A percentile compares a stretch with the other conserved stretches of the same genome.
These are phyloP conservation scores for Notodonta dromedarius DNA, from an alignment of 2,888 invertebrate genomes.

Conservation along the genomic window DNA sequence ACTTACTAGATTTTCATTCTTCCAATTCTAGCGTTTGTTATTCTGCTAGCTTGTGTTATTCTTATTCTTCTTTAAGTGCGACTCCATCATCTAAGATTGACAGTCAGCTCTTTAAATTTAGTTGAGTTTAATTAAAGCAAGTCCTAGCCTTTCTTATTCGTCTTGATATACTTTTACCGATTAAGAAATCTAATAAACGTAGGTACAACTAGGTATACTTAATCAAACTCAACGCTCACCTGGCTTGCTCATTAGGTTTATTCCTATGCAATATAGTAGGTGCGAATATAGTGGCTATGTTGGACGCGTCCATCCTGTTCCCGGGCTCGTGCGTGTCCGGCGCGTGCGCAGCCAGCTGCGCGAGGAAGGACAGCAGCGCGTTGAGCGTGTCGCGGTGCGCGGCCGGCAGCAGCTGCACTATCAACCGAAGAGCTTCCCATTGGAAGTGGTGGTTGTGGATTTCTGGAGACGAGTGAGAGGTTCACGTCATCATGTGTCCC, in stretches of 20 bases:
- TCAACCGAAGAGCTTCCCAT: conserved; percentile 92
- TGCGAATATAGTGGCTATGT: conserved; percentile 96
- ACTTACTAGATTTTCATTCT: no score
- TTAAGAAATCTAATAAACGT: no score
- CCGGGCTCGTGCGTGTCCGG: conserved; percentile 88
- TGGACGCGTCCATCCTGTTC: conserved; percentile 97
- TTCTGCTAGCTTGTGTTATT: no score
- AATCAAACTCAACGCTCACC: conserved; percentile 42
- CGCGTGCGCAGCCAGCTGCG: conserved; percentile 89
- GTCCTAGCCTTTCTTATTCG: no score
- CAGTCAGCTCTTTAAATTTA: no score
- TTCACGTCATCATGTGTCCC: no score
- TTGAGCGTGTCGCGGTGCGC: conserved; percentile 95
- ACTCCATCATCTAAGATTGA: no score
- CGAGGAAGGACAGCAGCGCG: conserved; percentile 92
- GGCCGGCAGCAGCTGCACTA: conserved; percentile 93
- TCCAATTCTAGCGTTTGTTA: no score
- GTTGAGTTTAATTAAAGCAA: no score
- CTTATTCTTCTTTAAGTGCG: no score
- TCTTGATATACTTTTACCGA: no score
- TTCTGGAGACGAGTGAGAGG: conserved; percentile 76
- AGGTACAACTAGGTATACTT: no score
- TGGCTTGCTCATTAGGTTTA: conserved; percentile 84
- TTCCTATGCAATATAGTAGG: conserved; percentile 95
- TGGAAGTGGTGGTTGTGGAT: conserved; percentile 93